Percentiles rank a stretch among this genome's conserved stretches.
These are phyloP conservation scores for Dimorphilus gyrociliatus DNA, from an alignment of 2,888 invertebrate genomes.

Conservation along the genomic window DNA sequence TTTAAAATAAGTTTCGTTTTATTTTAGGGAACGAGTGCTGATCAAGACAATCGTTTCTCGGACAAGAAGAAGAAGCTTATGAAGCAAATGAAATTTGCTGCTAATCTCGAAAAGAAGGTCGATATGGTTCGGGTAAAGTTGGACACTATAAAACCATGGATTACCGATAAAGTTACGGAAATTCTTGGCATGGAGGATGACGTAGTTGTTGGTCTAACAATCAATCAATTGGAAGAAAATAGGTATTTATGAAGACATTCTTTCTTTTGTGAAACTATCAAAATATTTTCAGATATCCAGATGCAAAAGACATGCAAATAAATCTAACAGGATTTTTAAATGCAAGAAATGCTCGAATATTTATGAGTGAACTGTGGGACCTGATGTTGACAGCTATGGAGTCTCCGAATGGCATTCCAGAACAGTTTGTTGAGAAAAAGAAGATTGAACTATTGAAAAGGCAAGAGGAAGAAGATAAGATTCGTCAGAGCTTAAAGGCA, in stretches of 20 bases:
- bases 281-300: slow-evolving; percentile 59
- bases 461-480: slow-evolving; percentile 56
- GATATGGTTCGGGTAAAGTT: slow-evolving; percentile 96
- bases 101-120: slow-evolving; percentile 78
- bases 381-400: slow-evolving; percentile 84
- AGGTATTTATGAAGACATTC: no score
- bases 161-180: slow-evolving; percentile 85
- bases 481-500: slow-evolving; percentile 45
- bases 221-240: slow-evolving; percentile 92
- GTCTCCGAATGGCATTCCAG: slow-evolving; percentile 84
- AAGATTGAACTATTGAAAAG: slow-evolving; percentile 64
- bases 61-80: slow-evolving; percentile 98
- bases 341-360: slow-evolving; percentile 86
- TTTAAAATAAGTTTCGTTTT: slow-evolving; percentile 3
- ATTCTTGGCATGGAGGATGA: slow-evolving; percentile 95
- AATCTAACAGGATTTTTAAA: slow-evolving; percentile 97
- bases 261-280: not conserved
- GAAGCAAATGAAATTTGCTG: slow-evolving; percentile 96
- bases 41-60: slow-evolving; percentile 96
- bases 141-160: slow-evolving; percentile 97
- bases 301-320: slow-evolving; percentile 97
- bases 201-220: slow-evolving; percentile 94
- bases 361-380: slow-evolving; percentile 95
- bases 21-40: slow-evolving; percentile 82
- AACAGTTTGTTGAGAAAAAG: slow-evolving; percentile 80